These are phyloP conservation scores for Odocoileus virginianus DNA, from an alignment of 2,113 vertebrate species.

Conservation along the genomic window DNA sequence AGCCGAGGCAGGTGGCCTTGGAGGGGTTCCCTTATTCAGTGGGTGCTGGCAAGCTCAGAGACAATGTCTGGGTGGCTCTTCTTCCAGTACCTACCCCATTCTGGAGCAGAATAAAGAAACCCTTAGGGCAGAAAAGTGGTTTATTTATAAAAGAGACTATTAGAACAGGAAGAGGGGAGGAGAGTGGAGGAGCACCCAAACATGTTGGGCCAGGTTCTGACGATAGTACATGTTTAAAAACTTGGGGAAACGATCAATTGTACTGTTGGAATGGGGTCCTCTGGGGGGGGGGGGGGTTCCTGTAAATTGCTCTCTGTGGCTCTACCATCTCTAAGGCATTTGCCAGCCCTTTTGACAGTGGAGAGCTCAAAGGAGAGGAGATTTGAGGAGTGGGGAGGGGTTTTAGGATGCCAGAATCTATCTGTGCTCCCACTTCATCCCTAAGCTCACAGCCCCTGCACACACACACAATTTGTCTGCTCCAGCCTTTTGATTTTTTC, in stretches of 20 bases:
- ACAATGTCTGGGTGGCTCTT: neutral
- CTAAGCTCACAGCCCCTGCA: neutral
- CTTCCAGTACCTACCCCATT: neutral
- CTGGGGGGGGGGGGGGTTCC: neutral
- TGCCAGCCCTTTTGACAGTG: neutral
- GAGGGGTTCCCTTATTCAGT: neutral
- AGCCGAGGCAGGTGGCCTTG: neutral
- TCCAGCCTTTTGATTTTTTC: neutral
- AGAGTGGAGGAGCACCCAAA: neutral
- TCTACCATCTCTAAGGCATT: neutral
- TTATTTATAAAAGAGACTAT: slow-evolving; percentile 47
- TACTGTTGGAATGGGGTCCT: neutral
- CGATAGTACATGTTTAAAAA: neutral
- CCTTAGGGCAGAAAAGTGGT: neutral
- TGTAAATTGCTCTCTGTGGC: neutral
- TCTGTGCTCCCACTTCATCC: neutral
- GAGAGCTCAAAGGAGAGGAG: neutral
- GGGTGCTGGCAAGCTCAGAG: neutral
- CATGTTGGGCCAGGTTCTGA: neutral
- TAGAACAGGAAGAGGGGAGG: neutral
- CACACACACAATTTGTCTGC: neutral
- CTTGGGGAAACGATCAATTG: neutral
- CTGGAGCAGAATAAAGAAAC: neutral
- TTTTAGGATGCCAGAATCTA: slow-evolving; percentile 37
- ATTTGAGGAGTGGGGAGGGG: neutral